Evolutionary conservation across 2,888 invertebrate species (phyloP).

Genomic region (Oeneis ivallda): DNA sequence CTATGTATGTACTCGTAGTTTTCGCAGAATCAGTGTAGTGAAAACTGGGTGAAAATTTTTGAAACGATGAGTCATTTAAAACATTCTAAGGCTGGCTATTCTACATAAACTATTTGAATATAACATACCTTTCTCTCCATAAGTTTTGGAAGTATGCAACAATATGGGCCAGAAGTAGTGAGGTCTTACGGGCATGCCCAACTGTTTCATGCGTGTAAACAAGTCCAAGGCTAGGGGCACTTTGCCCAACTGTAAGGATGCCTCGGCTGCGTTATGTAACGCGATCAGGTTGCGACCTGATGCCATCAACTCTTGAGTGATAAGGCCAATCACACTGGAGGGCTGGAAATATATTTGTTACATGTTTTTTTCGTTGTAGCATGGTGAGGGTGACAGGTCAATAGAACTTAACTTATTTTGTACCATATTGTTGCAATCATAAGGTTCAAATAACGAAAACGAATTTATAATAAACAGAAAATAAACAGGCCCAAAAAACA

Average conservation of each 20-base stretch:
- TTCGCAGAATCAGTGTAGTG: too few species aligned
- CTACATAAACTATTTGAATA: background rate
- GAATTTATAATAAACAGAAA: too few species aligned
- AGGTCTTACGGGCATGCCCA: slow-evolving; percentile 70
- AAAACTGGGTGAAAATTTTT: too few species aligned
- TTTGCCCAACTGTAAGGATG: slow-evolving; percentile 74
- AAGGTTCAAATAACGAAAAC: too few species aligned
- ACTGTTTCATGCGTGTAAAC: slow-evolving; percentile 68
- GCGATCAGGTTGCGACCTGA: slow-evolving; percentile 73
- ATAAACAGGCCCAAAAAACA: too few species aligned
- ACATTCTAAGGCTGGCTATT: too few species aligned
- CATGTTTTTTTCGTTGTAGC: too few species aligned
- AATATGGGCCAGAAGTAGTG: slow-evolving; percentile 87
- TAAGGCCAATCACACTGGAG: slow-evolving; percentile 62
- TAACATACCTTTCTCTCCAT: slow-evolving; percentile 77
- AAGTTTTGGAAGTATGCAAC: slow-evolving; percentile 66
- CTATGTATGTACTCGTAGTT: too few species aligned
- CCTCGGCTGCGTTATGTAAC: slow-evolving; percentile 77
- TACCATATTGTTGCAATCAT: too few species aligned
- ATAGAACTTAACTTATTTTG: too few species aligned
- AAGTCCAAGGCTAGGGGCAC: slow-evolving; percentile 68
- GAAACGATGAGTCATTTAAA: too few species aligned
- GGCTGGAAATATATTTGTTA: slow-evolving; percentile 67
- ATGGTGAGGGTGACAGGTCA: too few species aligned
- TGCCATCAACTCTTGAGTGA: slow-evolving; percentile 72